Evolutionary conservation across 1,140 invertebrate species (phyloP).

Genomic region (Bombus confusus): DNA sequence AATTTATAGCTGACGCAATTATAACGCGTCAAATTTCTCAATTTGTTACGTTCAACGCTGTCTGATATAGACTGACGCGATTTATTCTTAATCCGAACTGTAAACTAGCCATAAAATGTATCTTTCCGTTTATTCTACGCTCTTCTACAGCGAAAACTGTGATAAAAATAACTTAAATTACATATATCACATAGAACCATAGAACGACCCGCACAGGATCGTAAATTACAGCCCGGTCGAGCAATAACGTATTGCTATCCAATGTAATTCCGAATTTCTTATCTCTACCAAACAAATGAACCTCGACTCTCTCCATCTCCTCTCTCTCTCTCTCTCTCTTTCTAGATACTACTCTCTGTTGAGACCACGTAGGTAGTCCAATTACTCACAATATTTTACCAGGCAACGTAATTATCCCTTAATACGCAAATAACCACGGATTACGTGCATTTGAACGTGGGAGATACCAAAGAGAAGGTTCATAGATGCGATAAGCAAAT

Average conservation of each 20-base stretch:
- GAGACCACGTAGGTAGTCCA: no score
- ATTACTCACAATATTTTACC: conserved; percentile 27
- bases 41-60: no score
- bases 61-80: no score
- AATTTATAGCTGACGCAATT: no score
- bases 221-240: not conserved
- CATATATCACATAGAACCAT: not conserved
- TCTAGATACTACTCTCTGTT: not conserved
- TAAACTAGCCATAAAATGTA: no score
- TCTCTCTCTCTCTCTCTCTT: not conserved
- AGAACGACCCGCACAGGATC: not conserved
- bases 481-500: conserved; percentile 29
- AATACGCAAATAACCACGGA: not conserved
- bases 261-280: conserved; percentile 25
- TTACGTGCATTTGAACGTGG: conserved; percentile 17
- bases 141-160: not conserved
- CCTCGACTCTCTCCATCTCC: not conserved
- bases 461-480: no score
- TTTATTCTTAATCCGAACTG: no score
- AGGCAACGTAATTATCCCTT: conserved; percentile 43
- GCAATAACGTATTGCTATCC: not conserved
- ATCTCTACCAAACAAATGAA: conserved; percentile 9
- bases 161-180: not conserved
- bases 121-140: no score
- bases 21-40: no score